These are phyloP conservation scores for Parotocinclus haroldoi DNA, from an alignment of 2,797 vertebrate species.

Conservation along the genomic window DNA sequence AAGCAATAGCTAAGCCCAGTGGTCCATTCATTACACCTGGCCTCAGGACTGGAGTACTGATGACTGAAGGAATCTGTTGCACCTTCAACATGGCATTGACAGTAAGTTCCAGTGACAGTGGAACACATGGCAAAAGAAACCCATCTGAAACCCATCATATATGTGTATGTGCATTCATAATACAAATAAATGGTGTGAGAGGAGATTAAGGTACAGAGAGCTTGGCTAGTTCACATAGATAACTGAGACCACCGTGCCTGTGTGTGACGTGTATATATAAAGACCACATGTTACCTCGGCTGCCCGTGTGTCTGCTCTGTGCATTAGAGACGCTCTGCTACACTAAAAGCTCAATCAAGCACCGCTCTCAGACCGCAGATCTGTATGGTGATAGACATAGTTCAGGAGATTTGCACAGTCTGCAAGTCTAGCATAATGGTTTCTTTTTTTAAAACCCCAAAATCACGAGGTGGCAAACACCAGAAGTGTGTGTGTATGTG, in stretches of 20 bases:
- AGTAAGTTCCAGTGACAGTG: no score
- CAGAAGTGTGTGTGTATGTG: constrained; percentile 39
- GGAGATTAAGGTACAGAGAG: constrained; percentile 23
- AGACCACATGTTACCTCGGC: constrained; percentile 53
- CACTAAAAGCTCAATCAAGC: constrained; percentile 53
- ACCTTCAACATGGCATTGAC: no score
- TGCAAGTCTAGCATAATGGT: constrained; percentile 53
- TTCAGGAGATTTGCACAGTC: constrained; percentile 57
- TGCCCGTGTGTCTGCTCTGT: constrained; percentile 58
- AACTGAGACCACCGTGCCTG: constrained; percentile 69
- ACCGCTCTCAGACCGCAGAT: constrained; percentile 54
- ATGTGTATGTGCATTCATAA: not conserved
- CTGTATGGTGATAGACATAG: constrained; percentile 59
- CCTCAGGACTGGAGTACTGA: constrained; percentile 18
- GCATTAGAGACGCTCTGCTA: constrained; percentile 53
- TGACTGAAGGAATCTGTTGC: constrained; percentile 16
- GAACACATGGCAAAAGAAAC: no score
- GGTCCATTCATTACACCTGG: constrained; percentile 7
- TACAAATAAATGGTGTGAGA: constrained; percentile 7
- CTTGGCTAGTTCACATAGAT: constrained; percentile 45
- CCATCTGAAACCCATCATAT: no score
- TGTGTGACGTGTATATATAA: constrained; percentile 55
- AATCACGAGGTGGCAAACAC: constrained; percentile 34
- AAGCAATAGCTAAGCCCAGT: constrained; percentile 12
- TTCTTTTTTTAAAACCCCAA: constrained; percentile 47